Base-by-base conservation (phyloP, 2,797 vertebrate genomes). In the Sebastes matsubarae region DNA sequence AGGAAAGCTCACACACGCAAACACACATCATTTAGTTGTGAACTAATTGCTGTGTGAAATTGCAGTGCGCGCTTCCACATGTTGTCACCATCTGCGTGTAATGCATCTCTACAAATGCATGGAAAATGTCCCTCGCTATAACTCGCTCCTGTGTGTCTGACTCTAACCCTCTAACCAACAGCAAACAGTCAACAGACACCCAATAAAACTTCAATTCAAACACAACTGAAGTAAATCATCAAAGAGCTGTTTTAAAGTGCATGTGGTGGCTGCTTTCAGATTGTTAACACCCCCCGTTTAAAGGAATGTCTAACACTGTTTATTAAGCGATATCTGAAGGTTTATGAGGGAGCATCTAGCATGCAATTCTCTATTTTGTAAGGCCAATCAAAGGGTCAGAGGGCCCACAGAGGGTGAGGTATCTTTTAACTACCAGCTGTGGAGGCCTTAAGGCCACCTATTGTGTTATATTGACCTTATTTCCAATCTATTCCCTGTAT, bases 201-300 rank as follows among this genome's bases (percentile, higher is more conserved):
- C 81, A 77, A 80, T 87, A 72, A 88, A 88, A 74, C 55, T 54
- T 68, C 0, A 69, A 87, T 87, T 75, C 90, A 88, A 88, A 30
- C 34, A 46, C 58, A 66, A 69, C 36, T 16, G 24, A 54, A 69
- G 76, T 77, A 77, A 79, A 60, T 22, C 7, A 80, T 88, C 60
- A 86, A 83, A 89, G 77, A 68, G 82, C 20, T 58, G 55, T 14
- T 50, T 76, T 46, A 25, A n/a, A 12, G 29, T 25, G 74, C 42
- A 20, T 61, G 74, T 50, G 68, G 60, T 29, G 20, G 68, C 77
- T 77, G 72, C 10, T 82, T 61, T 83, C 34, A 66, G 55, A 54
- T 4, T 32, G 58, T 55, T 38, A 72, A 82, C 58, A 42, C 27
- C 60, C 66, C 57, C 11, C 22, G 4, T 55, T 84, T 46, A 52